Base-by-base conservation (phyloP, 2,113 vertebrate species). In the Pollimyrus isidori region DNA sequence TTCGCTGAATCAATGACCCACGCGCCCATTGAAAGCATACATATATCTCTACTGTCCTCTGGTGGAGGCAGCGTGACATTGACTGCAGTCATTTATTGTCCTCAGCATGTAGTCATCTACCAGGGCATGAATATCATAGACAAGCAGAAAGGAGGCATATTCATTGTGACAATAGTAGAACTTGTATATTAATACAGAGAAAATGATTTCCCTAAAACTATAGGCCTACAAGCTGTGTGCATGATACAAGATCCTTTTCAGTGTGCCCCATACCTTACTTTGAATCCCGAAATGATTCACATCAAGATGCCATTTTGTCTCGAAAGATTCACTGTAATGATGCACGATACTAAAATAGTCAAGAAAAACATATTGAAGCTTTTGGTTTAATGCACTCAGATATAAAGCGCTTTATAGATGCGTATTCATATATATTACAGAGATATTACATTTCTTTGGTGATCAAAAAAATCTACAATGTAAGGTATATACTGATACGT, bases 251-350 rank as follows among this genome's bases (percentile, higher is more conserved):
- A 62, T 65, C 10, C 21, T 65, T 56, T 42, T 39, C n/a, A 69
- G 23, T 48, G 26, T 69, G 15, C 1, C 45, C 7, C 10, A 35
- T 19, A 23, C 46, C 35, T 45, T 21, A 48, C 45, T 42, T 42
- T 88, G 87, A 88, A 46, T 73, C n/a, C 88, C 80, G 30, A 88
- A 53, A 30, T 88, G 42, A 4, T 80, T 82, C 26, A 88, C 50
- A 88, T 52, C 3, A 52, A 52, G 46, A 50, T 86, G 26, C 85
- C 15, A 52, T 30, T 86, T 50, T 53, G 85, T 52, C 49, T 35
- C 5, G 49, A 86, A 86, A 86, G 26, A 62, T 45, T 82, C 26
- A 82, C 2, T 83, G 53, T 82, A 45, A 13, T 84, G 3, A 88
- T 49, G 58, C 62, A 45, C 7, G 52, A 56, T 49, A 19, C 52